Conservation (phyloP, 2,113 vertebrate genomes). For the Lonchura striata region DNA sequence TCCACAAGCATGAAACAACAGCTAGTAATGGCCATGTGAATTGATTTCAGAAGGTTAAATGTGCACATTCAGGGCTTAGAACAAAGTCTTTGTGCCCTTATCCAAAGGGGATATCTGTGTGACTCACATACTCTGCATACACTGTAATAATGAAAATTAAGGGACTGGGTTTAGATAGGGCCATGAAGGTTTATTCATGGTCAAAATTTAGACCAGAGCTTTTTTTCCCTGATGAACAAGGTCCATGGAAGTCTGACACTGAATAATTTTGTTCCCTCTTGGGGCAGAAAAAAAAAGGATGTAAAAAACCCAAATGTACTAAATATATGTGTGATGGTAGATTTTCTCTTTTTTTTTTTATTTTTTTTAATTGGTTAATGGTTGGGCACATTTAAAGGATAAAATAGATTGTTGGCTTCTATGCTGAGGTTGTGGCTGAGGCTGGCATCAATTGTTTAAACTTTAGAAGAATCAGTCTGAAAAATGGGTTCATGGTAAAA, state of each 20-base stretch:
- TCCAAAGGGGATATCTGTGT: background rate
- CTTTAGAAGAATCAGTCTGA: background rate
- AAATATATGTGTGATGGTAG: background rate
- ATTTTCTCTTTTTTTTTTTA: background rate
- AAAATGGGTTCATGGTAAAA: background rate
- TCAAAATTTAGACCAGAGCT: background rate
- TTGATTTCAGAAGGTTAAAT: conserved; percentile 59
- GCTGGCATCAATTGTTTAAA: background rate
- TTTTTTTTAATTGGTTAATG: background rate
- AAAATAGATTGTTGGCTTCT: background rate
- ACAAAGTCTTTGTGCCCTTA: conserved; percentile 3
- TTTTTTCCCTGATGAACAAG: background rate
- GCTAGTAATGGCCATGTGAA: conserved; percentile 16
- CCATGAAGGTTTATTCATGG: conserved; percentile 1
- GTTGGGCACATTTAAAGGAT: background rate
- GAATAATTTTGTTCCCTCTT: background rate
- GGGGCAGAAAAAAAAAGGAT: background rate
- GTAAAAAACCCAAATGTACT: background rate
- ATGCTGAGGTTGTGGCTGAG: background rate
- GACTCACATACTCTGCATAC: background rate
- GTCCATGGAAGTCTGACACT: background rate
- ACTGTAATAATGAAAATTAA: conserved; percentile 42
- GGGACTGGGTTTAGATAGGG: conserved; percentile 18
- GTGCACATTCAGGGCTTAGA: background rate
- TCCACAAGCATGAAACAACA: conserved; percentile 37